Base-by-base conservation (phyloP, 2,888 invertebrate species). In the Hemaris fuciformis region DNA sequence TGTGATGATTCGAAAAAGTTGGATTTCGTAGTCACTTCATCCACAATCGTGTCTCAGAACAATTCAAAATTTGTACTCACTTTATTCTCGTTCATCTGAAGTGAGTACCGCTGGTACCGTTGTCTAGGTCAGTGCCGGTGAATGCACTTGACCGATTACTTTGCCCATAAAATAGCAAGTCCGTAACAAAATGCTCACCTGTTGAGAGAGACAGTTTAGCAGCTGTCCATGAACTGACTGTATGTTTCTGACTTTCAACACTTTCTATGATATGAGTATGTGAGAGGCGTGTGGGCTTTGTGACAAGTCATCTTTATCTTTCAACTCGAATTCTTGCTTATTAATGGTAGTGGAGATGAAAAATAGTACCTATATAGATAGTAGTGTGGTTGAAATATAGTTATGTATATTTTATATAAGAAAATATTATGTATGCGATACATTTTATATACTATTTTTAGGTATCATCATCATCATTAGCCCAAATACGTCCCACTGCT, bases 131-230 rank as follows among this genome's bases (percentile, higher is more conserved):
- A 80, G 64, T 60, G 62, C 83, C 87, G 89, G 87, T 89, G 88
- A 87, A 84, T 71, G 89, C 81, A 82, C 88, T 87, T 87, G 86
- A 84, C 86, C 85, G 81, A 76, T 77, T 81, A 78, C 70, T 72
- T n/a, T 67, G 71, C 68, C 64, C 69, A 67, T 76, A 71, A 73
- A 76, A 74, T 71, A 64, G 65, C 67, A 25, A 41, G 43, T 66
- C 64, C 68, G 65, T 66, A 64, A 64, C 64, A 60, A 43, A 60
- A 53, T 20, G 43, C 57, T 57, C 23, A 31, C 43, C 45, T 25
- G 34, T 62, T 63, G 13, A 41, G 41, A 53, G 61, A 53, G 61
- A 63, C 43, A 67, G 53, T 61, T 63, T 43, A 59, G 23, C 45
- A 45, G 13, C 20, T 3, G 18, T 27, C 31, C 18, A 53, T 53